Evolutionary conservation across 2,797 vertebrate species (phyloP).

Genomic region (Bucorvus abyssinicus): DNA sequence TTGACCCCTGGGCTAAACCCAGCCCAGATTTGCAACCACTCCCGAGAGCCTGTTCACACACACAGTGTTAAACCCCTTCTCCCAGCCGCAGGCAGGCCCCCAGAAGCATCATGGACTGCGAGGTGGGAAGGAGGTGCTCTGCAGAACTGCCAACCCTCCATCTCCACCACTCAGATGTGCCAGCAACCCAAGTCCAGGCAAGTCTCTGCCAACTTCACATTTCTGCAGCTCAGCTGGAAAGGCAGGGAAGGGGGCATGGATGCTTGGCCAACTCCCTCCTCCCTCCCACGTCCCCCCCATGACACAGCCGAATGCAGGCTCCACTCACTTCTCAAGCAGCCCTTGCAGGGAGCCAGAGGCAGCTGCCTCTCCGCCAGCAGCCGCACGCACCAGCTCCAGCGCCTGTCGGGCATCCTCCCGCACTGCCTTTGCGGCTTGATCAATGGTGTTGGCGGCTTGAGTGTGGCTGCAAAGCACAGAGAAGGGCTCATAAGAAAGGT

Average conservation of each 20-base stretch:
- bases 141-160: not conserved
- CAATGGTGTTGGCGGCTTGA: conserved; percentile 69
- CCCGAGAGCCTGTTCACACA: not conserved
- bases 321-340: conserved; percentile 74
- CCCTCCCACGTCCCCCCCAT: fast-evolving
- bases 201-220: fast-evolving
- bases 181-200: fast-evolving
- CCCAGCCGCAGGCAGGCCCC: not conserved
- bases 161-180: fast-evolving
- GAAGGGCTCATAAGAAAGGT: not conserved
- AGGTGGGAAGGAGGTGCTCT: not conserved
- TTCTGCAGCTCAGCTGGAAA: not conserved
- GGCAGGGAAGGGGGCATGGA: fast-evolving
- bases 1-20: not conserved
- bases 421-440: conserved; percentile 63
- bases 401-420: conserved; percentile 71
- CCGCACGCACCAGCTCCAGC: conserved; percentile 67
- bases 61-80: fast-evolving
- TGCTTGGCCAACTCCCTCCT: fast-evolving
- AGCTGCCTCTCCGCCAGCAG: not conserved
- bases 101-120: fast-evolving
- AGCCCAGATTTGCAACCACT: not conserved
- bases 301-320: fast-evolving
- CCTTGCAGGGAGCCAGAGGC: not conserved
- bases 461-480: conserved; percentile 77